A percentile compares a stretch with the other conserved stretches of the same genome.
Evolutionary conservation across 2,797 vertebrate genomes (phyloP).

Genomic region (Eremophila alpestris): DNA sequence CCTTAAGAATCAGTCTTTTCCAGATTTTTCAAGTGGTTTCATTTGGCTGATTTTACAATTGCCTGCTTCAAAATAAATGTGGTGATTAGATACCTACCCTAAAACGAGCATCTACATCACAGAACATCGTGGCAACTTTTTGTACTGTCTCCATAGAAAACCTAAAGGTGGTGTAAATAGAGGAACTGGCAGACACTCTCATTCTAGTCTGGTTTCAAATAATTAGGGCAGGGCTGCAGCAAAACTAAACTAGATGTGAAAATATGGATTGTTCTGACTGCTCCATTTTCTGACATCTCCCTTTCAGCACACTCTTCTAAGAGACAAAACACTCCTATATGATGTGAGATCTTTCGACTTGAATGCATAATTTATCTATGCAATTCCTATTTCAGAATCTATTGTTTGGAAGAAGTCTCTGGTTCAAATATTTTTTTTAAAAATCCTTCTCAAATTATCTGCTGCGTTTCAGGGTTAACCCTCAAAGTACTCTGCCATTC

Average conservation of each 20-base stretch:
- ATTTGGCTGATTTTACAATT: neutral
- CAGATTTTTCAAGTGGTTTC: neutral
- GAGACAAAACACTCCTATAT: slow-evolving; percentile 17
- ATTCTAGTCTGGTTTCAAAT: neutral
- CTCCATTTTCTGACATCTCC: slow-evolving; percentile 18
- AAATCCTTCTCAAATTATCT: neutral
- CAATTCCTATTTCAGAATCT: slow-evolving; percentile 14
- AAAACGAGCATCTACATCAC: neutral
- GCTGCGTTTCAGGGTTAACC: slow-evolving; percentile 14
- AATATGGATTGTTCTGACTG: slow-evolving; percentile 43
- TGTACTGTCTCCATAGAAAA: neutral
- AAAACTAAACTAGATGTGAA: neutral
- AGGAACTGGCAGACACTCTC: neutral
- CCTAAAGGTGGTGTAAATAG: neutral
- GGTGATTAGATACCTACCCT: neutral
- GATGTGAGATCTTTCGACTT: neutral
- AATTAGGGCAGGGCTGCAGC: slow-evolving; percentile 18
- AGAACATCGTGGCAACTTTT: neutral
- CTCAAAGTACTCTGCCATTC: neutral
- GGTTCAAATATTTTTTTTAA: neutral
- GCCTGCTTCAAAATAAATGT: neutral
- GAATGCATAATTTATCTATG: slow-evolving; percentile 61
- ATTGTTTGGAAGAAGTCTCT: slow-evolving; percentile 29
- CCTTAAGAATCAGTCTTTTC: neutral
- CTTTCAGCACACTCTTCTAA: neutral